A percentile compares a stretch with the other conserved stretches of the same genome.
Conservation (phyloP, 2,113 vertebrate genomes). For the Siniperca knerii region DNA sequence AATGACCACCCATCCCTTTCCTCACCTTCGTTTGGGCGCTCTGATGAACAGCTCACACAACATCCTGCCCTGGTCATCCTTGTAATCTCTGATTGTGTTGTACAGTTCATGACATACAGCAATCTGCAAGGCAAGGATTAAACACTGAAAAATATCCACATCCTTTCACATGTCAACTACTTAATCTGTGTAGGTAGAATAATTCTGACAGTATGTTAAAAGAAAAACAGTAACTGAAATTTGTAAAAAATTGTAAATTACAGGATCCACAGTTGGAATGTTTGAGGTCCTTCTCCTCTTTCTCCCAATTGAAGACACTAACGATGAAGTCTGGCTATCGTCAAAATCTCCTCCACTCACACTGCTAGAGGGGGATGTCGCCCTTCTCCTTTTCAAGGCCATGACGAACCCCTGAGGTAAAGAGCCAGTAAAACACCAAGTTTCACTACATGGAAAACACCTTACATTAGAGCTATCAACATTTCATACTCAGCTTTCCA, state of each 20-base stretch:
- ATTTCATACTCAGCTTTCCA: not conserved
- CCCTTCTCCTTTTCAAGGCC: slow-evolving; percentile 97
- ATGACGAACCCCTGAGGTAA: slow-evolving; percentile 80
- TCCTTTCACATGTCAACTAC: not conserved
- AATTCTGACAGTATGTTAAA: slow-evolving; percentile 23
- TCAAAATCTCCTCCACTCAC: slow-evolving; percentile 98
- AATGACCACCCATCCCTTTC: not conserved
- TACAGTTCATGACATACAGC: slow-evolving; percentile 98
- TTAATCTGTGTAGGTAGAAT: not conserved
- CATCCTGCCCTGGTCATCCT: slow-evolving; percentile 97
- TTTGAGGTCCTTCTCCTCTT: slow-evolving; percentile 95
- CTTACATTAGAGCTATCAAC: not conserved
- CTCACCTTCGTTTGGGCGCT: slow-evolving; percentile 95
- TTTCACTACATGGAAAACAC: not conserved
- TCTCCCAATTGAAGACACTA: slow-evolving; percentile 90
- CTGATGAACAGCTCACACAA: slow-evolving; percentile 98
- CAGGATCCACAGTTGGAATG: slow-evolving; percentile 97
- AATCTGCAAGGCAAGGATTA: slow-evolving; percentile 85
- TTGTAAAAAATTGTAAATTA: slow-evolving; percentile 86
- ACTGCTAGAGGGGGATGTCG: slow-evolving; percentile 97
- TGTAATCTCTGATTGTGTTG: slow-evolving; percentile 97
- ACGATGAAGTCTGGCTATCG: slow-evolving; percentile 91
- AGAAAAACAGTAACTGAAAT: slow-evolving; percentile 56
- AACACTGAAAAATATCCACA: slow-evolving; percentile 32
- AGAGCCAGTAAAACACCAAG: slow-evolving; percentile 21